Conservation (phyloP, 2,797 vertebrate genomes). For the Mus minutoides region DNA sequence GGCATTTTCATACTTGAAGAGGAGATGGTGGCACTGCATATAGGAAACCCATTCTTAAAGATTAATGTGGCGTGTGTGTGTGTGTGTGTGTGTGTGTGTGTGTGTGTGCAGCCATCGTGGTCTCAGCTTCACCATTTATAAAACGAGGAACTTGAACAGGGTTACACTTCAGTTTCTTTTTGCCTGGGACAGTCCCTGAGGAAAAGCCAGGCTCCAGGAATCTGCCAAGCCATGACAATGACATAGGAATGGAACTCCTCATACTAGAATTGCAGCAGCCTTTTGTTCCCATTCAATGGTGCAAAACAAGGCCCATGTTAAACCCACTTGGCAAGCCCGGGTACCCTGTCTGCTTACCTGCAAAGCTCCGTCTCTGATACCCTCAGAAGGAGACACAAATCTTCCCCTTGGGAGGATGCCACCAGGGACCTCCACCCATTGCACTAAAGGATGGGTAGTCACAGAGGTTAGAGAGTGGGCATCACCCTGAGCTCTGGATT, state of each 20-base stretch:
- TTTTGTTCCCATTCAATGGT: neutral
- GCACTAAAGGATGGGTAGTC: rapidly evolving
- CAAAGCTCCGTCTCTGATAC: rapidly evolving
- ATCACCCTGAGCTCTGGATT: neutral
- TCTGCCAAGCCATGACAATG: neutral
- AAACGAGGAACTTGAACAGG: neutral
- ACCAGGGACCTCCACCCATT: neutral
- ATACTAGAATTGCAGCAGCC: too few relatives aligned
- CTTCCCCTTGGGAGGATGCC: neutral
- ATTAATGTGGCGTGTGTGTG: neutral
- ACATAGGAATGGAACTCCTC: neutral
- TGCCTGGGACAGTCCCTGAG: neutral
- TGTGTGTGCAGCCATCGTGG: neutral
- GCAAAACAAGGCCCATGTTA: neutral
- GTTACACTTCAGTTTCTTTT: neutral
- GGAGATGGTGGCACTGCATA: rapidly evolving
- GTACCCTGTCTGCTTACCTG: neutral
- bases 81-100: too few relatives aligned
- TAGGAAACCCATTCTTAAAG: neutral
- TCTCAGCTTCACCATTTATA: neutral
- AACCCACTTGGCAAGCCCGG: neutral
- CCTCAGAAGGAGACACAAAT: neutral
- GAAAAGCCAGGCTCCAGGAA: neutral
- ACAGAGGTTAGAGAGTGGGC: rapidly evolving
- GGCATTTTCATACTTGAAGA: neutral